Conservation (phyloP, 1,140 invertebrate genomes). For the Schlechtendalia chinensis region DNA sequence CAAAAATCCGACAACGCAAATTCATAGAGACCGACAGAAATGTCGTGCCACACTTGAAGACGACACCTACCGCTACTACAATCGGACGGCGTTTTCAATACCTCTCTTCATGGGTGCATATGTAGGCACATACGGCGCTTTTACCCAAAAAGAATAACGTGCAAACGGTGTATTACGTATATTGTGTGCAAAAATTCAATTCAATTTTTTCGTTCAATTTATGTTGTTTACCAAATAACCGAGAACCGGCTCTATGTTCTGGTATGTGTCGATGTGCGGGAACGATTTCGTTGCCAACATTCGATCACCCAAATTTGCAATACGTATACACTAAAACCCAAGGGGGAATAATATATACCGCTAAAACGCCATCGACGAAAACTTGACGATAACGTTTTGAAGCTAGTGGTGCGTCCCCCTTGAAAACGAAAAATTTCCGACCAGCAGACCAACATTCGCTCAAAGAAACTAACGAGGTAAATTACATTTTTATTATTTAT, state of each 20-base stretch:
- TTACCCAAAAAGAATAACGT: too few relatives aligned
- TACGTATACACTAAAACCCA: background rate
- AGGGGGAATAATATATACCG: background rate
- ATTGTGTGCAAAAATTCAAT: background rate
- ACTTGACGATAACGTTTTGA: too few relatives aligned
- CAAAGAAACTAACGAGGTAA: background rate
- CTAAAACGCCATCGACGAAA: background rate
- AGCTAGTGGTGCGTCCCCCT: too few relatives aligned
- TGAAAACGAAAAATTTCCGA: background rate
- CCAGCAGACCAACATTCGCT: too few relatives aligned
- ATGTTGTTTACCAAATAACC: background rate
- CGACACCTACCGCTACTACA: background rate
- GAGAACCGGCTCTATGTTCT: background rate
- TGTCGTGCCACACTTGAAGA: background rate
- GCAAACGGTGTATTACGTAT: background rate
- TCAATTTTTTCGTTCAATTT: constrained; percentile 3
- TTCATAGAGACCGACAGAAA: background rate
- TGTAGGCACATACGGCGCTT: background rate
- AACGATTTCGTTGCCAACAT: background rate
- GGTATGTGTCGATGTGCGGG: background rate
- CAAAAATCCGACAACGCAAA: background rate
- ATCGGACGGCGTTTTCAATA: background rate
- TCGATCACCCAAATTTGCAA: background rate
- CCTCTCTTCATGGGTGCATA: background rate
- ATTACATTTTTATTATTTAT: background rate